Evolutionary conservation across 2,888 invertebrate species (phyloP), one percentile per base, ranked within the genome.

Genomic region (Theretra japonica): DNA sequence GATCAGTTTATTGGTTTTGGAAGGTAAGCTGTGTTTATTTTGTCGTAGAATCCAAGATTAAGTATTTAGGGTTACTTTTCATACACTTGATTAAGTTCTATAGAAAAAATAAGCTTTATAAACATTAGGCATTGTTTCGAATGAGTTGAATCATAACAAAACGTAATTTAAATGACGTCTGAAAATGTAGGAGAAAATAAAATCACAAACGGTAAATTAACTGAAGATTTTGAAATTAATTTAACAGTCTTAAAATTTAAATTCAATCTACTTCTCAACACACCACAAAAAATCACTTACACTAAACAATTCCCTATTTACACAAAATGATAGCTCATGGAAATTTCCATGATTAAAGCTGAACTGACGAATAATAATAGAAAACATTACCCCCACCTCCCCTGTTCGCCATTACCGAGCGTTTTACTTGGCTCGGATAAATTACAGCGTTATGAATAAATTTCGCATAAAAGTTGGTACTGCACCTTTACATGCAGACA

Each of bases 391-490:
- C 84, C 88, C 85, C 83, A 84, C 86, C 77, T 53, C 53, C 60
- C n/a, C 60, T n/a, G n/a, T 83, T 84, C 85, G 82, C 88, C 90
- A 93, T 93, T 93, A 92, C 92, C 80, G 78, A 86, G 86, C 90
- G 88, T 90, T 93, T 92, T 90, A 91, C 93, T 92, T 86, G 85
- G 85, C 88, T 83, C 86, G 92, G 93, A 94, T 94, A 93, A 94
- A 94, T 94, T 94, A 94, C 93, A 87, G 90, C 89, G 94, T 94
- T 94, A 95, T 95, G 95, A 95, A 95, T 95, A 95, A 94, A 94
- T 94, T 94, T 95, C 92, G 86, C 94, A 94, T 95, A 94, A 94
- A 94, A 93, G 91, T 93, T 88, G 79, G 84, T 85, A 92, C 88
- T 94, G 94, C 94, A 94, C 94, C 94, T 94, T 92, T 87, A 90